Conservation (phyloP, 1,140 invertebrate species). For the Zeugodacus cucurbitae region DNA sequence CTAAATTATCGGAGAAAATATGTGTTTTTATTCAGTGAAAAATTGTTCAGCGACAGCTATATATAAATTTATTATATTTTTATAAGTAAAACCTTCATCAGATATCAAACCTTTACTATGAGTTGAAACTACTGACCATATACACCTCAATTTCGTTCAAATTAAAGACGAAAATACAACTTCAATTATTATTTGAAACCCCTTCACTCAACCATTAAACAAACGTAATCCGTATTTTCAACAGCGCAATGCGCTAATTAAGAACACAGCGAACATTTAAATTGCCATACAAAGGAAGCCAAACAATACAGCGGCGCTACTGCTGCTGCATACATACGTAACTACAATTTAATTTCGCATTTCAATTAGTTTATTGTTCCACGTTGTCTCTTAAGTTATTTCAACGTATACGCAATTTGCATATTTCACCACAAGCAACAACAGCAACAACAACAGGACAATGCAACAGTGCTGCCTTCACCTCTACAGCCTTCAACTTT, state of each 20-base stretch:
- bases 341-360: conserved; percentile 15
- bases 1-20: too few species aligned
- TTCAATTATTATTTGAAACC: background rate
- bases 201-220: background rate
- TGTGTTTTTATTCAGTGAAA: too few species aligned
- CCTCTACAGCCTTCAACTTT: background rate
- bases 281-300: conserved; percentile 6
- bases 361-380: background rate
- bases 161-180: too few species aligned
- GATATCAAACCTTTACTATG: too few species aligned
- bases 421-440: background rate
- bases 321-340: too few species aligned
- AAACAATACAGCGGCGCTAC: background rate
- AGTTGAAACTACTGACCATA: too few species aligned
- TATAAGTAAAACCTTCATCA: too few species aligned
- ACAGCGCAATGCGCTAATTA: background rate
- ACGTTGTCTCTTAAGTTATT: background rate
- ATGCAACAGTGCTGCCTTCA: background rate
- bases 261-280: background rate
- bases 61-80: too few species aligned
- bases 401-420: background rate
- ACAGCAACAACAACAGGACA: background rate
- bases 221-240: background rate
- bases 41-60: too few species aligned
- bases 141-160: too few species aligned